Percentiles rank a stretch among this genome's conserved stretches.
These are phyloP conservation scores for Strigamia maritima DNA, from an alignment of 2,888 invertebrate genomes.

Conservation along the genomic window DNA sequence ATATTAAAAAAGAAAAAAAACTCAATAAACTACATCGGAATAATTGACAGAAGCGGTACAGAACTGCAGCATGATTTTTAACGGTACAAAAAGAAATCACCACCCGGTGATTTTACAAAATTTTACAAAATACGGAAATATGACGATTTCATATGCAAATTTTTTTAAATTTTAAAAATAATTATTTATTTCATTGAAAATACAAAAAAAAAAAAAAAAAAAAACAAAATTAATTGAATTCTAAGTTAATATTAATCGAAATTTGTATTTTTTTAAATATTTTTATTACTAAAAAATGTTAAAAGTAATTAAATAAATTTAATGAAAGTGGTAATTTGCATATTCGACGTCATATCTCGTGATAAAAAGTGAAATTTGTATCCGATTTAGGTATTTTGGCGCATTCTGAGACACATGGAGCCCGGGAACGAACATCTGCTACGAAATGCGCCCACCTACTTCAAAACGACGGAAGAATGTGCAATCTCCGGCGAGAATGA, in stretches of 20 bases:
- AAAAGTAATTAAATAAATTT: no score
- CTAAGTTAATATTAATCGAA: background rate
- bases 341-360: background rate
- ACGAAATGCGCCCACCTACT: background rate
- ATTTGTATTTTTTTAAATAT: no score
- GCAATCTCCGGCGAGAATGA: no score
- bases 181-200: no score
- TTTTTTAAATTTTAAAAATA: no score
- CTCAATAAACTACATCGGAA: background rate
- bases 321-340: no score
- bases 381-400: no score
- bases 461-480: background rate
- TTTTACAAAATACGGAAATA: background rate
- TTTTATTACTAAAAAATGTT: no score
- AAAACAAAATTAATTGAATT: no score
- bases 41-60: background rate
- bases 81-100: background rate
- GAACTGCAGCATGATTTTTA: background rate
- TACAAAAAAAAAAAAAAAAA: no score
- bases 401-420: background rate
- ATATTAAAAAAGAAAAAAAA: no score
- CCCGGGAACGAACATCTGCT: background rate
- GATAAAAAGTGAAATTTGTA: background rate
- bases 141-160: background rate
- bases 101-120: background rate